Conservation (phyloP, 2,113 vertebrate species). For the Piprites chloris region DNA sequence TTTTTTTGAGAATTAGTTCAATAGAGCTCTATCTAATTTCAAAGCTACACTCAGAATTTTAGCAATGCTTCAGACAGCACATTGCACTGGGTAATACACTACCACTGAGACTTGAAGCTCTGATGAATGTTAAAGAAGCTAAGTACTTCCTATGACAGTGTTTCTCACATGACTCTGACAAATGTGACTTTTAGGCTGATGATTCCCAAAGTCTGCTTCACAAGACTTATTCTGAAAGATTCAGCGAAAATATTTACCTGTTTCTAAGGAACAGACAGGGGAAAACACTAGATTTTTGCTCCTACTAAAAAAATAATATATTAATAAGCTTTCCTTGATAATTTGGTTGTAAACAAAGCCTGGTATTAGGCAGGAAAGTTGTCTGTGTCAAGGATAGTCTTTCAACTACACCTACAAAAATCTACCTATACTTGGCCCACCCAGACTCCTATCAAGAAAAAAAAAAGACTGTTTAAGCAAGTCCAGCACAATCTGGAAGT, state of each 20-base stretch:
- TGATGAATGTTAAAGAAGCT: background rate
- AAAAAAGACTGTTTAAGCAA: background rate
- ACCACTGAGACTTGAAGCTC: background rate
- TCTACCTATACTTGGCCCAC: background rate
- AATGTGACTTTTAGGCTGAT: background rate
- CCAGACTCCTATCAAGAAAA: background rate
- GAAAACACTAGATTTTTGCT: background rate
- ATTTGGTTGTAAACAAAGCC: background rate
- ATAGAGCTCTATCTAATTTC: background rate
- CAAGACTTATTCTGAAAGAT: background rate
- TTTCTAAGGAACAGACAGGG: slow-evolving; percentile 7
- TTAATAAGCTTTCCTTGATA: background rate
- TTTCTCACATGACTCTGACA: slow-evolving; percentile 1
- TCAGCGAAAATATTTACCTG: slow-evolving; percentile 22
- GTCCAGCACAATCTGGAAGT: background rate
- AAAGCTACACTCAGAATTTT: background rate
- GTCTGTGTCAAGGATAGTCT: background rate
- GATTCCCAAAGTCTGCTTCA: background rate
- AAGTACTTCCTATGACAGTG: background rate
- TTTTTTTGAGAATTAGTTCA: background rate
- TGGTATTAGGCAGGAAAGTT: background rate
- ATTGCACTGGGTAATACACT: background rate
- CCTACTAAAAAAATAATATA: background rate
- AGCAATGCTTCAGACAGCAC: background rate
- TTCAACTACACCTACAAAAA: slow-evolving; percentile 29